These are phyloP conservation scores for Brachionus manjavacas DNA, from an alignment of 1,140 invertebrate species.

Conservation along the genomic window DNA sequence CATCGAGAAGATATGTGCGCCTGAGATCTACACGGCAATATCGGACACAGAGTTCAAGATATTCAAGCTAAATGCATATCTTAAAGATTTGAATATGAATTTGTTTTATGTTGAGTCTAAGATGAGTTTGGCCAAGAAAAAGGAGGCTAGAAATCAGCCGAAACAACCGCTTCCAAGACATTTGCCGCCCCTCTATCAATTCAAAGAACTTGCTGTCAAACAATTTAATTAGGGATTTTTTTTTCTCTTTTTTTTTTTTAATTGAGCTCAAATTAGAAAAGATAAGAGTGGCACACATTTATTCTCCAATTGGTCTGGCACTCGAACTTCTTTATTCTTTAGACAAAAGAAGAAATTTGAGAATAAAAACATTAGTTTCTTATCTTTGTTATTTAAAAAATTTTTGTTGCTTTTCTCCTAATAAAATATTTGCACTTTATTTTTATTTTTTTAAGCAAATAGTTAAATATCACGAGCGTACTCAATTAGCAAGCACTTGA, in stretches of 20 bases:
- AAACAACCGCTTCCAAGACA: background rate
- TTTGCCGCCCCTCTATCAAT: background rate
- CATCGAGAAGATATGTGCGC: constrained; percentile 28
- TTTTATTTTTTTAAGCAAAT: too few relatives aligned
- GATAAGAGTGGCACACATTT: too few relatives aligned
- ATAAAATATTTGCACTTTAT: too few relatives aligned
- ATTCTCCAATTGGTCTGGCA: too few relatives aligned
- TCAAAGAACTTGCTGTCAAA: background rate
- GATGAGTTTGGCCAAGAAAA: background rate
- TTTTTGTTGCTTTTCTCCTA: too few relatives aligned
- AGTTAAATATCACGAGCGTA: too few relatives aligned
- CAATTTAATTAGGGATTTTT: background rate
- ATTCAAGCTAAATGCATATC: background rate
- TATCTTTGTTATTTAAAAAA: too few relatives aligned
- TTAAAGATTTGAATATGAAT: background rate
- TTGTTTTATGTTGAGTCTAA: background rate
- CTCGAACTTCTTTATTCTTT: too few relatives aligned
- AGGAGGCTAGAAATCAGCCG: background rate
- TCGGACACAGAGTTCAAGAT: constrained; percentile 19
- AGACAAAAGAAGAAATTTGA: too few relatives aligned
- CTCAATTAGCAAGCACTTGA: too few relatives aligned
- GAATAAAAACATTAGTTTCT: too few relatives aligned
- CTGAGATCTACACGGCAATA: background rate
- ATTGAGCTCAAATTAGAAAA: background rate
- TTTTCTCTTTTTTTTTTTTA: background rate